Evolutionary conservation across 2,113 vertebrate species (phyloP), one percentile per base, ranked within the genome.

Genomic region (Onychostoma macrolepis): DNA sequence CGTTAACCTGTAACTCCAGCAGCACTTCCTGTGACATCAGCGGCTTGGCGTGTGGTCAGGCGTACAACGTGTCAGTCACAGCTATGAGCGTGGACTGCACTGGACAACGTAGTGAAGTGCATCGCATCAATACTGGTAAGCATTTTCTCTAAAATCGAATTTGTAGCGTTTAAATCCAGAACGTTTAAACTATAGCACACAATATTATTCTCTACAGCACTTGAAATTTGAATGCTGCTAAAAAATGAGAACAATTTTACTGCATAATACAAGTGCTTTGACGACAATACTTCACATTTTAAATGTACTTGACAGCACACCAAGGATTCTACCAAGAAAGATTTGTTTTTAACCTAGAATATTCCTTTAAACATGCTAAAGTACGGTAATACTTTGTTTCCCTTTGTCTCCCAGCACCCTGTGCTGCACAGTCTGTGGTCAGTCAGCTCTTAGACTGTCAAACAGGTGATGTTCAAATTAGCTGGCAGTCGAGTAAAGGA

Each of bases 51-150:
- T 93, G 92, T 84, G 91, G 92, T 10, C 72, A 72, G 61, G 12
- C 38, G 24, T 91, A 91, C 61, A 88, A 86, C 4, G 81, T 90
- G 36, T 83, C 89, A 28, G 84, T 93, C n/a, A 84, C 83, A 38
- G 89, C 88, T 24, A 9, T 84, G 33, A 84, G 87, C 7, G 81
- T 36, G 12, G 65, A 80, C 19, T 90, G 88, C 38, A 85, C 21
- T 26, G 90, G 90, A 5, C 77, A 83, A 11, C 48, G 71, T 30
- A 92, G 91, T 41, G 74, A 67, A 28, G 65, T 77, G 19, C 30
- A 65, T 19, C 71, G 30, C 13, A 4, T 90, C 3, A 80, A 21
- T 74, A 84, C 90, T 67, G 88, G 90, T 89, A 78, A 41, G 80
- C 7, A 36, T n/a, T 53, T 72, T 6, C 9, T 1, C 4, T 21